Evolutionary conservation across 2,888 invertebrate genomes (phyloP).

Genomic region (Eupithecia subumbrata): DNA sequence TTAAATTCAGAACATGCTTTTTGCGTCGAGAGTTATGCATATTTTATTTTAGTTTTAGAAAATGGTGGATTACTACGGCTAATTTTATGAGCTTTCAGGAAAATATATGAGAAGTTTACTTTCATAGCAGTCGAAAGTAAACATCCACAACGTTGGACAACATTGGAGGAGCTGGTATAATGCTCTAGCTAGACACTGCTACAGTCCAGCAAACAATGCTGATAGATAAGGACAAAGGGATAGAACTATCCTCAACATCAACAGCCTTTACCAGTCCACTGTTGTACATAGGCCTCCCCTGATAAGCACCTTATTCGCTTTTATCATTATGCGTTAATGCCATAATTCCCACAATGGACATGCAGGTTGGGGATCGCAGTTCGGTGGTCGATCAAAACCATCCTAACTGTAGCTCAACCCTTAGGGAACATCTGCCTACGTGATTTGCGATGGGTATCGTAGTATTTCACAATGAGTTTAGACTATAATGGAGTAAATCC

Average conservation of each 20-base stretch:
- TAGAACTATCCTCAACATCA: no score
- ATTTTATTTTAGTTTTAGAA: neutral
- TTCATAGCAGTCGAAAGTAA: neutral
- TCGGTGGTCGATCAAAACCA: neutral
- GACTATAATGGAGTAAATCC: conserved; percentile 6
- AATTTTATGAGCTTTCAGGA: neutral
- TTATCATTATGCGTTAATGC: no score
- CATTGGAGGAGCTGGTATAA: no score
- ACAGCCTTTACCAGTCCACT: no score
- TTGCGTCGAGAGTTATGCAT: neutral
- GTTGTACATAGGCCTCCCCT: no score
- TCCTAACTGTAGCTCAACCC: neutral
- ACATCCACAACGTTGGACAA: no score
- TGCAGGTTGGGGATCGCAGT: neutral
- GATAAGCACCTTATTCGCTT: no score
- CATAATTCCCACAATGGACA: neutral
- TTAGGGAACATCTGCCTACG: conserved; percentile 1
- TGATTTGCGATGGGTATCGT: neutral
- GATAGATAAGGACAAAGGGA: no score
- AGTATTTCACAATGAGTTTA: conserved; percentile 17
- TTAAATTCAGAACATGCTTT: neutral
- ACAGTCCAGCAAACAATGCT: no score
- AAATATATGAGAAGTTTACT: neutral
- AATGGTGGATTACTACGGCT: neutral
- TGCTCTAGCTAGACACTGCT: no score